Percentiles rank a stretch among this genome's conserved stretches.
Conservation (phyloP, 1,140 invertebrate genomes). For the Neodiprion pinetum region DNA sequence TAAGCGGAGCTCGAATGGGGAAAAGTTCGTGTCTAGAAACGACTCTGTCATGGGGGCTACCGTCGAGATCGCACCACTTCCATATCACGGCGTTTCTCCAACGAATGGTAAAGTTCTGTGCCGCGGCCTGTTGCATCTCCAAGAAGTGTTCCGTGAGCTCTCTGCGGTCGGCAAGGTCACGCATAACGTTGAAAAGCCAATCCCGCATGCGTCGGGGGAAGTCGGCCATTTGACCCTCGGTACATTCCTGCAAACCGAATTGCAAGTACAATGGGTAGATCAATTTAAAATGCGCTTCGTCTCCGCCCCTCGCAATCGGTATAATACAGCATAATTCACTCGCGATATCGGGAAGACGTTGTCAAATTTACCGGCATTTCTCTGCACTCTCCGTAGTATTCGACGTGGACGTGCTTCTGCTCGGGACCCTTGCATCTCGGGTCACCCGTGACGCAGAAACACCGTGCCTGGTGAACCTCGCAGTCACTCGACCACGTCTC, state of each 20-base stretch:
- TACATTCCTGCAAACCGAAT: slow-evolving; percentile 69
- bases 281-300: no score
- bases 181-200: slow-evolving; percentile 96
- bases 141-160: slow-evolving; percentile 86
- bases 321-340: slow-evolving; percentile 11
- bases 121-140: slow-evolving; percentile 87
- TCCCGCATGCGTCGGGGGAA: slow-evolving; percentile 94
- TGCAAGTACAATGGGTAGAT: neutral
- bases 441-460: slow-evolving; percentile 81
- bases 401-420: slow-evolving; percentile 89
- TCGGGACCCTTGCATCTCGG: slow-evolving; percentile 76
- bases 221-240: slow-evolving; percentile 84
- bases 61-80: slow-evolving; percentile 97
- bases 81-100: slow-evolving; percentile 94
- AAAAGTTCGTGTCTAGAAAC: slow-evolving; percentile 94
- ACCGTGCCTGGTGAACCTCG: slow-evolving; percentile 88
- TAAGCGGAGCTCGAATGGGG: slow-evolving; percentile 89
- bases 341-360: neutral
- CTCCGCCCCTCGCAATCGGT: neutral
- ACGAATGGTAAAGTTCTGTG: slow-evolving; percentile 80
- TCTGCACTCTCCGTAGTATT: slow-evolving; percentile 88
- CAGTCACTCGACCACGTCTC: slow-evolving; percentile 94
- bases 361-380: slow-evolving; percentile 72
- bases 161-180: slow-evolving; percentile 88
- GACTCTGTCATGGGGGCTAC: slow-evolving; percentile 82